Evolutionary conservation across 2,797 vertebrate genomes (phyloP).

Genomic region (Ispidina lecontei): DNA sequence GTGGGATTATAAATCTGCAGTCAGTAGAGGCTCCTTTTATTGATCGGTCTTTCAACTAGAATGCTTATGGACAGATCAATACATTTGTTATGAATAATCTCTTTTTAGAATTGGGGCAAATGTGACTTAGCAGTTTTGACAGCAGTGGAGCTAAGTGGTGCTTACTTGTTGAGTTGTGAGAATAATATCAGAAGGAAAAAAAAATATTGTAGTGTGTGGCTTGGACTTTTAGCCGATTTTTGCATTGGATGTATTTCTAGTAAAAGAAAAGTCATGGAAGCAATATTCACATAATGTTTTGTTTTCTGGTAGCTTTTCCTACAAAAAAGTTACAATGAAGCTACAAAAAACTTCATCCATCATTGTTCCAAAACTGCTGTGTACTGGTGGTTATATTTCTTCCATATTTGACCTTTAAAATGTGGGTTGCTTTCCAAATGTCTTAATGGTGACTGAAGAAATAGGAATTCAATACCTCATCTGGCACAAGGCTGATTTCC

Average conservation of each 20-base stretch:
- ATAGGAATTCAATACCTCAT: neutral
- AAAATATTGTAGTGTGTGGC: neutral
- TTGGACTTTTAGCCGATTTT: neutral
- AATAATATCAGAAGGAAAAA: neutral
- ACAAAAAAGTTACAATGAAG: neutral
- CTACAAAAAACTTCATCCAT: neutral
- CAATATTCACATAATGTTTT: neutral
- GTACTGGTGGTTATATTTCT: neutral
- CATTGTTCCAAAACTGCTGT: neutral
- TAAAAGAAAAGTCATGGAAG: neutral
- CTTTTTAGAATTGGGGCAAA: neutral
- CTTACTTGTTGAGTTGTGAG: neutral
- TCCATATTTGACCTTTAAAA: neutral
- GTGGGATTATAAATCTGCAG: neutral
- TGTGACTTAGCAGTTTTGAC: conserved; percentile 13
- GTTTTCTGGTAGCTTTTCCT: neutral
- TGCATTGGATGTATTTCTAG: neutral
- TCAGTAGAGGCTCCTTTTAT: neutral
- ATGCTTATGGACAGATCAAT: conserved; percentile 19
- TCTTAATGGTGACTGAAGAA: neutral
- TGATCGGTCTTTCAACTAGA: neutral
- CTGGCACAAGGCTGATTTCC: neutral
- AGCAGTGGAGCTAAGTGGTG: neutral
- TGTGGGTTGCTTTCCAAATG: neutral
- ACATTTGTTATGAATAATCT: conserved; percentile 33